phyloP scores from a whole-genome alignment of 2,113 vertebrate genomes.

The Piaya cayana region DNA sequence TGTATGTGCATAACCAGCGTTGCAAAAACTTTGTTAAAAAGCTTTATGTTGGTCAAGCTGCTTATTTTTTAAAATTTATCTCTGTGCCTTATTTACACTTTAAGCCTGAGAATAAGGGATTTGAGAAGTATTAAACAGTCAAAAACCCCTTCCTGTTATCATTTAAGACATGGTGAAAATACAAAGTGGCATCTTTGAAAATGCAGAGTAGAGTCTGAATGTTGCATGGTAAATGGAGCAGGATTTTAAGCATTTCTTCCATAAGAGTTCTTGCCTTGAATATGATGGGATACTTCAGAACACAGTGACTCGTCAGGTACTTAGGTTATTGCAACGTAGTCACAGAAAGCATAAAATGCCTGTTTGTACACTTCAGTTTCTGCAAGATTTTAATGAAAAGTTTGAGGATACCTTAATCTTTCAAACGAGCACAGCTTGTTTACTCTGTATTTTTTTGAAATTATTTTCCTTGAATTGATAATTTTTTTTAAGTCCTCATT shows the following conservation, averaged over 20 bases:
- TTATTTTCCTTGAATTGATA: not conserved
- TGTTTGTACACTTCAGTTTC: not conserved
- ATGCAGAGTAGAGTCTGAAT: not conserved
- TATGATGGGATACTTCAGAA: not conserved
- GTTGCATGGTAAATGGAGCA: not conserved
- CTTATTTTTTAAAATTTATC: not conserved
- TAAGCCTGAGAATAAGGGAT: not conserved
- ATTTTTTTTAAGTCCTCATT: not conserved
- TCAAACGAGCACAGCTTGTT: not conserved
- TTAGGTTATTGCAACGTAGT: not conserved
- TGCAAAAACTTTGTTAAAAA: not conserved
- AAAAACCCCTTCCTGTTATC: not conserved
- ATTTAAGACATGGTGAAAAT: not conserved
- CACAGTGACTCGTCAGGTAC: not conserved
- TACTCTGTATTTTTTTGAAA: not conserved
- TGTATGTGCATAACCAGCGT: not conserved
- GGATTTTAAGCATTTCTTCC: not conserved
- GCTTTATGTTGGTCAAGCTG: not conserved
- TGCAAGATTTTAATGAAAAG: not conserved
- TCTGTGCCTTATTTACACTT: rapidly evolving
- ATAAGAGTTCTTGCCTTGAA: not conserved
- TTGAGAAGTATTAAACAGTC: not conserved
- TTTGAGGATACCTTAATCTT: not conserved
- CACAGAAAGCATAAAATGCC: not conserved
- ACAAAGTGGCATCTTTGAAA: not conserved